These are phyloP conservation scores for Harpegnathos saltator DNA, from an alignment of 1,140 invertebrate genomes.

Conservation along the genomic window DNA sequence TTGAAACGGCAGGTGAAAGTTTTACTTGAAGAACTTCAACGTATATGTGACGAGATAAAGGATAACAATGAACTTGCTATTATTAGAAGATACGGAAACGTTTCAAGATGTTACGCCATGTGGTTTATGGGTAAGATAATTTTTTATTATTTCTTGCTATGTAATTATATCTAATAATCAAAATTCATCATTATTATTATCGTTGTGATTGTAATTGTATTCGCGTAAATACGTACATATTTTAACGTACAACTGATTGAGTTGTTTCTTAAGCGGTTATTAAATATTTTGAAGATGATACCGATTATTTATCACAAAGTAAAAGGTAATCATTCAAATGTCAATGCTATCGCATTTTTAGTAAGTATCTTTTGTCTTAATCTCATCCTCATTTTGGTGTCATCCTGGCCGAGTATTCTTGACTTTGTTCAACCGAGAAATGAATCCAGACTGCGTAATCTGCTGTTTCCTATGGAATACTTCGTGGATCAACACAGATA, in stretches of 20 bases:
- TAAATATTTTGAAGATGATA: no score
- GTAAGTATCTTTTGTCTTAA: neutral
- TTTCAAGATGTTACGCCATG: neutral
- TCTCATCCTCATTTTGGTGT: neutral
- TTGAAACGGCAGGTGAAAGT: neutral
- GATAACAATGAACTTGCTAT: neutral
- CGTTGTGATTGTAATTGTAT: no score
- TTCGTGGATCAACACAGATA: neutral
- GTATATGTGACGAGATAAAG: neutral
- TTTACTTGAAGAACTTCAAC: neutral
- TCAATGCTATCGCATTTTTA: no score
- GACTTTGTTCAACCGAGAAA: neutral
- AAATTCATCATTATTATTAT: no score
- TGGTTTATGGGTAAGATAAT: neutral
- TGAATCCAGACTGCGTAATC: neutral
- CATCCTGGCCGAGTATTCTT: neutral
- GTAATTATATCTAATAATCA: no score
- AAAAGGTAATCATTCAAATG: no score
- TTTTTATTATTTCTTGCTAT: neutral
- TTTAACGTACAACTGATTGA: no score
- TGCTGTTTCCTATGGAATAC: neutral
- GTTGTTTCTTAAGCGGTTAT: no score
- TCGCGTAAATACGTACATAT: no score
- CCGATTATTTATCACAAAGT: no score
- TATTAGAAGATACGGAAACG: neutral